phyloP scores from a whole-genome alignment of 2,888 invertebrate species.

The Latrodectus elegans region DNA sequence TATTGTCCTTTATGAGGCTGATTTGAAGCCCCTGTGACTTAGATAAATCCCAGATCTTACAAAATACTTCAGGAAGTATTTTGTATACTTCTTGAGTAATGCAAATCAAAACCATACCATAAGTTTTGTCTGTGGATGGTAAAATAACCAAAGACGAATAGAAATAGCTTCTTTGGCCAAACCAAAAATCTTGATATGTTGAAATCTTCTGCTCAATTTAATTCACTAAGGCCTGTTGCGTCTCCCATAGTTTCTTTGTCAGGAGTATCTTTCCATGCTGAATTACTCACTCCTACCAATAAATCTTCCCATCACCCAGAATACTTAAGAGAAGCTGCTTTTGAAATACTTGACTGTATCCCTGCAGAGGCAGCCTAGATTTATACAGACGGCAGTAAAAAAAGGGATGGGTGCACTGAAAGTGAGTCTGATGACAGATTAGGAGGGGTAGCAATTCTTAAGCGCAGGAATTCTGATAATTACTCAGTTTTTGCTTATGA shows the following conservation, averaged over 20 bases:
- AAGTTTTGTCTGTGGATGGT: neutral
- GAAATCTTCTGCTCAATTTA: neutral
- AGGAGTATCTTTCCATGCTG: neutral
- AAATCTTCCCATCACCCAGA: neutral
- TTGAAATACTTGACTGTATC: neutral
- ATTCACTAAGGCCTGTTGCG: neutral
- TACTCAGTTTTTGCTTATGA: neutral
- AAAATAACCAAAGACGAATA: neutral
- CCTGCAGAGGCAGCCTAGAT: neutral
- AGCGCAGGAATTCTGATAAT: neutral
- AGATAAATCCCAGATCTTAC: neutral
- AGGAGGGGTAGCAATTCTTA: neutral
- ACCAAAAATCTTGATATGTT: neutral
- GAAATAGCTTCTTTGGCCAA: neutral
- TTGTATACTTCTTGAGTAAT: no score
- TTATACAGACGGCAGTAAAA: neutral
- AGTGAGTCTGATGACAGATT: no score
- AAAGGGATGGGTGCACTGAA: neutral
- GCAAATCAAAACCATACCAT: neutral
- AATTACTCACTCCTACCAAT: neutral
- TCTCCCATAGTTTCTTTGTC: neutral
- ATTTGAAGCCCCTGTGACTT: neutral
- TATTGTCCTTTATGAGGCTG: neutral
- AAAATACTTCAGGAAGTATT: neutral
- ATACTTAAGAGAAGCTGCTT: neutral